These are phyloP conservation scores for Fistularia tabacaria DNA, from an alignment of 2,797 vertebrate genomes.

Conservation along the genomic window DNA sequence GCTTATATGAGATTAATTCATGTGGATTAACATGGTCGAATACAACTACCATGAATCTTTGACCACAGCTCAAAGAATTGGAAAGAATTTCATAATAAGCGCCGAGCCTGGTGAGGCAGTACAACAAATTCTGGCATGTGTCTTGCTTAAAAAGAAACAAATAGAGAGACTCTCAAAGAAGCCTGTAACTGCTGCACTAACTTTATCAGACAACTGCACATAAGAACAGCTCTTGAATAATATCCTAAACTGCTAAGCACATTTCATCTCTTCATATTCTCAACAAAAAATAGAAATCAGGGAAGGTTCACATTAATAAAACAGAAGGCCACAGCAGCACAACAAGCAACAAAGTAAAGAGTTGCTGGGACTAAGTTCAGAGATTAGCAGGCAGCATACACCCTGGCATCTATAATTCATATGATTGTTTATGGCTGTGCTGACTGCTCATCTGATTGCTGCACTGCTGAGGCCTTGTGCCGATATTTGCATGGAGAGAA, in stretches of 20 bases:
- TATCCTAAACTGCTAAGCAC: conserved; percentile 24
- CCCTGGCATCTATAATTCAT: conserved; percentile 74
- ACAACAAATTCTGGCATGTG: conserved; percentile 3
- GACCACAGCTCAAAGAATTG: too few relatives aligned
- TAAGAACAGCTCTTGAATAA: conserved; percentile 21
- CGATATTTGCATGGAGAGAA: conserved; percentile 70
- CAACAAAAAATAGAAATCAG: conserved; percentile 30
- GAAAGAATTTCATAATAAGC: too few relatives aligned
- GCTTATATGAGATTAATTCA: too few relatives aligned
- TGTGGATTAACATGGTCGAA: too few relatives aligned
- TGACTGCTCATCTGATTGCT: conserved; percentile 66
- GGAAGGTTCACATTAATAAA: conserved; percentile 66
- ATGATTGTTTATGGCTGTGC: conserved; percentile 63
- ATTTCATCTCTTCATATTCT: conserved; percentile 19
- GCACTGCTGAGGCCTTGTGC: conserved; percentile 58
- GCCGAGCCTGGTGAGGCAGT: conserved; percentile 7
- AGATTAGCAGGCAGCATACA: conserved; percentile 57
- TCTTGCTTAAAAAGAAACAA: conserved; percentile 15
- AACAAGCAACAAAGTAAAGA: conserved; percentile 58
- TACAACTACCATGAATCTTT: too few relatives aligned
- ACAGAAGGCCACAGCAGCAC: conserved; percentile 47
- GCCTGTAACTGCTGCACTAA: conserved; percentile 11
- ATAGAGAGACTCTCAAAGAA: conserved; percentile 1
- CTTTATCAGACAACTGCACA: conserved; percentile 22
- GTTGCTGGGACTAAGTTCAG: conserved; percentile 54